Conservation (phyloP, 2,113 vertebrate genomes). For the Coreoperca whiteheadi region DNA sequence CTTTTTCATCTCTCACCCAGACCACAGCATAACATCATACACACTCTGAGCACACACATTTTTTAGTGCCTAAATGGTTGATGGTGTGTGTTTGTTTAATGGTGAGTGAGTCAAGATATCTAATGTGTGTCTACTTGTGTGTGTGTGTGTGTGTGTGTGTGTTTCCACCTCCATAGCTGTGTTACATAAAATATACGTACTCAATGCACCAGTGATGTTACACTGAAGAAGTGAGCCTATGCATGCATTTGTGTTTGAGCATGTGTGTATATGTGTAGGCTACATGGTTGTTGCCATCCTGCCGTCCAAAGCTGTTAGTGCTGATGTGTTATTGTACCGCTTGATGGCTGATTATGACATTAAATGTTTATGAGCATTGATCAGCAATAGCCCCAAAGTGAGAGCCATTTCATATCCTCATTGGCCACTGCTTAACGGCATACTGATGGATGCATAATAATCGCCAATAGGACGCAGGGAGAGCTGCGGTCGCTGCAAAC, state of each 20-base stretch:
- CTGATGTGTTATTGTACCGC: constrained; percentile 73
- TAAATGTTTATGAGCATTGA: constrained; percentile 85
- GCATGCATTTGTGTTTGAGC: constrained; percentile 18
- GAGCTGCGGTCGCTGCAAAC: constrained; percentile 53
- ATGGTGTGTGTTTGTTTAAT: constrained; percentile 79
- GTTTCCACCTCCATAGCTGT: constrained; percentile 40
- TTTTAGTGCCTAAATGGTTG: constrained; percentile 68
- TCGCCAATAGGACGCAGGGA: constrained; percentile 72
- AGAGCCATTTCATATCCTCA: constrained; percentile 77
- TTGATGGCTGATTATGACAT: constrained; percentile 82
- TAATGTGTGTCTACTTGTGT: constrained; percentile 49
- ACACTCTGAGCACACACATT: constrained; percentile 59
- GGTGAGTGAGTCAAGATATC: constrained; percentile 65
- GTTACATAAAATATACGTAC: constrained; percentile 65
- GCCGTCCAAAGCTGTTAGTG: constrained; percentile 60
- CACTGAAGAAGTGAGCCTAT: constrained; percentile 25
- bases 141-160: constrained; percentile 72
- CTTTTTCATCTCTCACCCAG: constrained; percentile 58
- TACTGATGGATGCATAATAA: constrained; percentile 82
- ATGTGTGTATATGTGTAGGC: background rate
- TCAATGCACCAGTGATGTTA: constrained; percentile 60
- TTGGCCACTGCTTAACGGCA: constrained; percentile 76
- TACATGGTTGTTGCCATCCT: constrained; percentile 28
- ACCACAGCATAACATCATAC: constrained; percentile 61
- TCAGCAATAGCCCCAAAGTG: constrained; percentile 74